These are phyloP conservation scores for Dorcus hopei DNA, from an alignment of 2,888 invertebrate species.

Conservation along the genomic window DNA sequence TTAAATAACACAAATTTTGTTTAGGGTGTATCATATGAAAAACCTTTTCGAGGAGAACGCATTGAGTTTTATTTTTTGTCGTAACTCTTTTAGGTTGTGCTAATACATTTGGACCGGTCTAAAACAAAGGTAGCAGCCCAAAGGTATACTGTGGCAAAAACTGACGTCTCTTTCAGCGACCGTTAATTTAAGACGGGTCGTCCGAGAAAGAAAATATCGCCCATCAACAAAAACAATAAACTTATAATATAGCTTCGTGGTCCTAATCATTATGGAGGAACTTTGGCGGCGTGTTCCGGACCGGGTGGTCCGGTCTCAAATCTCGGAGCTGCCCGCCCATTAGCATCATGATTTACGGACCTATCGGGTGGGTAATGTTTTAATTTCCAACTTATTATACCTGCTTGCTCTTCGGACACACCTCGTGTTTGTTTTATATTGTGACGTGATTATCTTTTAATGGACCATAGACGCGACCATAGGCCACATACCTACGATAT, in stretches of 20 bases:
- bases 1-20: no score
- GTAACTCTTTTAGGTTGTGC: no score
- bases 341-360: constrained; percentile 30
- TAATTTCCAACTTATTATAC: constrained; percentile 33
- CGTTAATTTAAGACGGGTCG: background rate
- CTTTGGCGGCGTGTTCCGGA: constrained; percentile 16
- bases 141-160: background rate
- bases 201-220: background rate
- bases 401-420: constrained; percentile 12
- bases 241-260: constrained; percentile 15
- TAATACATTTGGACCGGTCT: no score
- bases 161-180: background rate
- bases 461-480: constrained; percentile 16
- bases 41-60: no score
- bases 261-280: constrained; percentile 22
- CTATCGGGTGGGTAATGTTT: constrained; percentile 35
- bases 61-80: no score
- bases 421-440: constrained; percentile 40
- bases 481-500: background rate
- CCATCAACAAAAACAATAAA: constrained; percentile 25
- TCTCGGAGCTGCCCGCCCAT: constrained; percentile 26
- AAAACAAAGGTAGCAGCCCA: no score
- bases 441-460: constrained; percentile 31
- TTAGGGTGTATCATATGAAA: no score
- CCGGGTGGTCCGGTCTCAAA: constrained; percentile 20